Conservation (phyloP, 2,888 invertebrate species). For the Siphlonurus alternatus region DNA sequence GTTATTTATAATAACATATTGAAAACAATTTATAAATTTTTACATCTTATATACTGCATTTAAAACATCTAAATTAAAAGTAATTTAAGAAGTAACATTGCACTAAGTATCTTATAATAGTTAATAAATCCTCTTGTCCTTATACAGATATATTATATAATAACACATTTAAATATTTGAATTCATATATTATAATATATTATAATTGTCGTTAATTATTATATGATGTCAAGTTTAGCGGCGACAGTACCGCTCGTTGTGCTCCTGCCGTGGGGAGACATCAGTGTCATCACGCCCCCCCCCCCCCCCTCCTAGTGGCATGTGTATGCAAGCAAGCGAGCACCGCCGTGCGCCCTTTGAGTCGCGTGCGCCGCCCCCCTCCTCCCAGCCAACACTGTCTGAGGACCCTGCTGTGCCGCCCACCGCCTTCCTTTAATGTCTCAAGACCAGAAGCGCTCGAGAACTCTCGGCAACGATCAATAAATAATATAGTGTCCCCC, state of each 20-base stretch:
- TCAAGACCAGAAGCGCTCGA: not conserved
- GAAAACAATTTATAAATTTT: too few relatives aligned
- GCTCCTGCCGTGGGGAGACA: not conserved
- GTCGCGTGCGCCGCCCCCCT: not conserved
- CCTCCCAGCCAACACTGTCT: not conserved
- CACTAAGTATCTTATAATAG: too few relatives aligned
- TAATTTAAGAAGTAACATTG: too few relatives aligned
- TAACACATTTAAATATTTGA: too few relatives aligned
- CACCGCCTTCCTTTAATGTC: not conserved
- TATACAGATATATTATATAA: too few relatives aligned
- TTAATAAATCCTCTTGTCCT: too few relatives aligned
- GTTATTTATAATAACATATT: too few relatives aligned
- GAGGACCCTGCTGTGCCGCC: not conserved
- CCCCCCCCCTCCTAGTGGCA: not conserved
- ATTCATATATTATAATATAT: too few relatives aligned
- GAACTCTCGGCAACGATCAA: not conserved
- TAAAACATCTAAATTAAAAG: too few relatives aligned
- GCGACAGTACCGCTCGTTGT: not conserved
- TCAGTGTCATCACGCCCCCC: not conserved
- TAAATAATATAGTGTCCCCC: not conserved
- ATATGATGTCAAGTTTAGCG: too few relatives aligned
- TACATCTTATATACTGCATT: too few relatives aligned
- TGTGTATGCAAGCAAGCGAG: not conserved
- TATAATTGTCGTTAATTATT: too few relatives aligned
- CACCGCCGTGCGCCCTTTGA: not conserved